A percentile compares a stretch with the other conserved stretches of the same genome.
phyloP scores from a whole-genome alignment of 2,888 invertebrate species.

The Spodoptera littoralis region DNA sequence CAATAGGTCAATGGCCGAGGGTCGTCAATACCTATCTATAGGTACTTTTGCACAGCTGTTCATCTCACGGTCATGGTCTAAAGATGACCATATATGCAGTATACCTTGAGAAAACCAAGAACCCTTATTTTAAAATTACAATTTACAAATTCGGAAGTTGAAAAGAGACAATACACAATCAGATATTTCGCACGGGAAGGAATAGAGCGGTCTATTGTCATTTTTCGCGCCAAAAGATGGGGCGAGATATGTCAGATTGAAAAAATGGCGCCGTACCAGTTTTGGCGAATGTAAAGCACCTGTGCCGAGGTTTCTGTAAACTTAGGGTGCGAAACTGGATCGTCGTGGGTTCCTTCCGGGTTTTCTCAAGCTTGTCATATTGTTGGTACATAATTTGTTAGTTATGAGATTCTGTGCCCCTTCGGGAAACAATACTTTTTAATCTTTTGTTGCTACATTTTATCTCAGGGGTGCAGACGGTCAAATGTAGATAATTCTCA shows the following conservation, averaged over 20 bases:
- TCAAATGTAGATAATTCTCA: too few relatives aligned
- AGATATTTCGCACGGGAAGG: conserved; percentile 55
- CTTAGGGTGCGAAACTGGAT: conserved; percentile 38
- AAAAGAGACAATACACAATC: conserved; percentile 52
- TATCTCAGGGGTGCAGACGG: too few relatives aligned
- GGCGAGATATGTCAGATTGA: conserved; percentile 29
- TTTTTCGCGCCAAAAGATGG: conserved; percentile 33
- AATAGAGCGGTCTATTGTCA: conserved; percentile 42
- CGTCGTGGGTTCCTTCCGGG: conserved; percentile 33
- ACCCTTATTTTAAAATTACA: conserved; percentile 31
- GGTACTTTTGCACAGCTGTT: conserved; percentile 20
- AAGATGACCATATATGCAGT: conserved; percentile 37
- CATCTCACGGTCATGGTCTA: conserved; percentile 9
- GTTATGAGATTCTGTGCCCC: conserved; percentile 14
- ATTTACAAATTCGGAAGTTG: conserved; percentile 43
- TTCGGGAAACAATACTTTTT: conserved; percentile 16
- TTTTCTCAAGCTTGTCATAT: conserved; percentile 31
- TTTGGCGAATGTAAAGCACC: conserved; percentile 46
- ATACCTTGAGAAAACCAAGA: conserved; percentile 37
- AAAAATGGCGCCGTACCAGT: conserved; percentile 43
- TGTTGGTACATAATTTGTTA: conserved; percentile 28
- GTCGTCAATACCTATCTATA: neutral
- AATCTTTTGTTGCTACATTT: neutral
- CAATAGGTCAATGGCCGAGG: neutral
- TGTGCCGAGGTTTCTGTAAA: conserved; percentile 7